phyloP scores from a whole-genome alignment of 2,113 vertebrate species.

The Spermophilus dauricus region DNA sequence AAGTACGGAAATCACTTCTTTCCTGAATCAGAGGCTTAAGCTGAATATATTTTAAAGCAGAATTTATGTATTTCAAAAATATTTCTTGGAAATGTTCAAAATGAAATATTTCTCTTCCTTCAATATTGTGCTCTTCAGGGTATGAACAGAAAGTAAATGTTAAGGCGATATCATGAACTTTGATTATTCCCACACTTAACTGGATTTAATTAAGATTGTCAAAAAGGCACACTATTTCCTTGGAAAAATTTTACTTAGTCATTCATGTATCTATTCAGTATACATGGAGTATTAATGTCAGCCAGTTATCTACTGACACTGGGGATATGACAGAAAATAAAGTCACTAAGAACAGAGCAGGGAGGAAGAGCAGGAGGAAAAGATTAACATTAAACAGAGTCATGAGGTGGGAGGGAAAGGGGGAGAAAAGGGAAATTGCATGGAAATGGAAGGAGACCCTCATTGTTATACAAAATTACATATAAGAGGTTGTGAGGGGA shows the following conservation, averaged over 20 bases:
- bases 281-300: neutral
- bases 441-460: too few species aligned
- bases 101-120: neutral
- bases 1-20: neutral
- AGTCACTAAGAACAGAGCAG: neutral
- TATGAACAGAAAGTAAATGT: neutral
- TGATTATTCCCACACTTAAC: neutral
- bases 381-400: too few species aligned
- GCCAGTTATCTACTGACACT: neutral
- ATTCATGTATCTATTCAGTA: neutral
- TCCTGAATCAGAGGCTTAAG: neutral
- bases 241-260: neutral
- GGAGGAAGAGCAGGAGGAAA: too few species aligned
- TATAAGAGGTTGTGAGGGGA: too few species aligned
- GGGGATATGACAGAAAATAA: neutral
- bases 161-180: neutral
- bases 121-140: neutral
- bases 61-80: conserved; percentile 18
- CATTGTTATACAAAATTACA: too few species aligned
- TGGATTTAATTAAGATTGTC: neutral
- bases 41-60: neutral
- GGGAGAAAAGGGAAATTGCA: too few species aligned
- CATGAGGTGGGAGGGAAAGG: too few species aligned
- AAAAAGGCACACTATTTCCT: neutral
- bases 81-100: conserved; percentile 20